A percentile compares a stretch with the other conserved stretches of the same genome.
phyloP scores from a whole-genome alignment of 2,113 vertebrate genomes.

The Verasper variegatus region DNA sequence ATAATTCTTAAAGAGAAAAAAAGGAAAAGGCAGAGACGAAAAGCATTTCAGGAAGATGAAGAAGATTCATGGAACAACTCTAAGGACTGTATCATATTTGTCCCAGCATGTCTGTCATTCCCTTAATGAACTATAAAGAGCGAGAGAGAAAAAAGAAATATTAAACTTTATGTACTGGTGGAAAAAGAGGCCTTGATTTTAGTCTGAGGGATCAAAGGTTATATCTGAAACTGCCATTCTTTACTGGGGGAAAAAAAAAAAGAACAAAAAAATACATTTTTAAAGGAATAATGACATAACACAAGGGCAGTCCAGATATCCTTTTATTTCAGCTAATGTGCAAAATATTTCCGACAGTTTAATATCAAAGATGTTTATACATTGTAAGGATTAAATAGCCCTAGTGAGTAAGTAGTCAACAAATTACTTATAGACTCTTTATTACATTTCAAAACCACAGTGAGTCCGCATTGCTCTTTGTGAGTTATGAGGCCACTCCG shows the following conservation, averaged over 20 bases:
- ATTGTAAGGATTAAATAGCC: constrained; percentile 71
- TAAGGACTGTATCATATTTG: constrained; percentile 86
- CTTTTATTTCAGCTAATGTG: constrained; percentile 75
- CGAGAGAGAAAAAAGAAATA: constrained; percentile 75
- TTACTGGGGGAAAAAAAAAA: constrained; percentile 67
- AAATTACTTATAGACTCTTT: constrained; percentile 74
- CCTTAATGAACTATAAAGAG: constrained; percentile 83
- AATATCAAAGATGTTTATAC: constrained; percentile 77
- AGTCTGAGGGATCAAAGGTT: constrained; percentile 83
- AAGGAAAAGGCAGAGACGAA: constrained; percentile 65
- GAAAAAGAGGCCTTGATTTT: constrained; percentile 88
- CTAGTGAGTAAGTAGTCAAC: constrained; percentile 71
- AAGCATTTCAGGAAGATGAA: constrained; percentile 78
- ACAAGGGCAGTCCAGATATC: constrained; percentile 79
- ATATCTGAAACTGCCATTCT: constrained; percentile 87
- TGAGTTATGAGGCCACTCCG: constrained; percentile 66
- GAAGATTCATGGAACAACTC: constrained; percentile 72
- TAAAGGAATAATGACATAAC: constrained; percentile 72
- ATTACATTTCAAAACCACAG: constrained; percentile 67
- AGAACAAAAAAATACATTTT: constrained; percentile 63
- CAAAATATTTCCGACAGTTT: constrained; percentile 72
- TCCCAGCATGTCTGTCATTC: constrained; percentile 96
- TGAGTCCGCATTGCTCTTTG: constrained; percentile 69
- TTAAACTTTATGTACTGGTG: constrained; percentile 84
- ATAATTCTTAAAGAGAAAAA: constrained; percentile 90